Evolutionary conservation across 2,113 vertebrate species (phyloP).

Genomic region (Tautogolabrus adspersus): DNA sequence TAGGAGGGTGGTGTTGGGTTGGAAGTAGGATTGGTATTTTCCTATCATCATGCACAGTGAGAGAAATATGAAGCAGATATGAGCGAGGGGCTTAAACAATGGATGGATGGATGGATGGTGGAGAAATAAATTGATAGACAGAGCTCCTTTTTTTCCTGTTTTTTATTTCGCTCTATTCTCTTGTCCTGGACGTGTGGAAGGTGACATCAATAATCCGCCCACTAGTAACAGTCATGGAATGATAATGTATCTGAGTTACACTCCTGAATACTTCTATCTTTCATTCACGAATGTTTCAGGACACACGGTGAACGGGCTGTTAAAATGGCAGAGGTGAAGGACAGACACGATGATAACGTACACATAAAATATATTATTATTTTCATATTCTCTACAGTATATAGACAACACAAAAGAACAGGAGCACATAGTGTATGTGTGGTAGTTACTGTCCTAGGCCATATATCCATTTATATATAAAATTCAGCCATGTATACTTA

Average conservation of each 20-base stretch:
- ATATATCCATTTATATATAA: background rate
- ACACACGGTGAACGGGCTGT: slow-evolving; percentile 32
- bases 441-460: too few relatives aligned
- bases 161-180: slow-evolving; percentile 23
- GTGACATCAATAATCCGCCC: slow-evolving; percentile 53
- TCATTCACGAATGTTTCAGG: slow-evolving; percentile 43
- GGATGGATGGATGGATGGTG: background rate
- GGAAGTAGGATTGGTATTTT: background rate
- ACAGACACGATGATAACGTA: slow-evolving; percentile 63
- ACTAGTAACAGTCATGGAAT: slow-evolving; percentile 46
- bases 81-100: background rate
- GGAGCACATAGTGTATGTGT: background rate
- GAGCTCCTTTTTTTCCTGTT: slow-evolving; percentile 1
- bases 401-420: slow-evolving; percentile 23
- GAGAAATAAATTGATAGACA: background rate
- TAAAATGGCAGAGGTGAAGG: slow-evolving; percentile 61
- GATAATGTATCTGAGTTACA: slow-evolving; percentile 59
- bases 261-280: slow-evolving; percentile 58
- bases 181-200: slow-evolving; percentile 54
- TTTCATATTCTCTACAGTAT: too few relatives aligned
- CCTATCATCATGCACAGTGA: background rate
- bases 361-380: too few relatives aligned
- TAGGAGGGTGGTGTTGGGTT: background rate
- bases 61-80: background rate
- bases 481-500: background rate